phyloP scores from a whole-genome alignment of 2,113 vertebrate genomes.

The Pangasianodon hypophthalmus region DNA sequence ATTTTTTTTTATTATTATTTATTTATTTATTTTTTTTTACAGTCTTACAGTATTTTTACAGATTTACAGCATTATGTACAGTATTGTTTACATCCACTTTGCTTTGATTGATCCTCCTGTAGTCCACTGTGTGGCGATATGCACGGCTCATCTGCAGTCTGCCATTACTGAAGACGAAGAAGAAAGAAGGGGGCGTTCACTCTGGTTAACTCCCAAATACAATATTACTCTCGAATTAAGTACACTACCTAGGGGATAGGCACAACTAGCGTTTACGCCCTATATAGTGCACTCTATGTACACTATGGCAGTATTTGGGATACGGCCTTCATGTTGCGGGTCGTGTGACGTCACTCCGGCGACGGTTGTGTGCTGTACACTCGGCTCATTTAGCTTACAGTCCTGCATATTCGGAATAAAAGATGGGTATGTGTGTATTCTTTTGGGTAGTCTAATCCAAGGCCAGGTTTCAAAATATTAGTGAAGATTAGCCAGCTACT shows the following conservation, averaged over 20 bases:
- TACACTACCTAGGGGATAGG: neutral
- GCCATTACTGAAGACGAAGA: neutral
- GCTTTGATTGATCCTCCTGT: neutral
- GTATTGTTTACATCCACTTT: neutral
- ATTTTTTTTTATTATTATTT: too few species aligned
- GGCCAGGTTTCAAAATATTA: neutral
- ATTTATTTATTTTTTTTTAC: too few species aligned
- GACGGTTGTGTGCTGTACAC: neutral
- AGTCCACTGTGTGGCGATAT: neutral
- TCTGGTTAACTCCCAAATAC: neutral
- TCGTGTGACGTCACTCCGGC: neutral
- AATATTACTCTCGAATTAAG: neutral
- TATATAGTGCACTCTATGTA: neutral
- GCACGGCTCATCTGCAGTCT: neutral
- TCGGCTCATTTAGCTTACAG: neutral
- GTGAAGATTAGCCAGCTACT: neutral
- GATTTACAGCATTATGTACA: too few species aligned
- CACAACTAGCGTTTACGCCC: neutral
- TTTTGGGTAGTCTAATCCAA: neutral
- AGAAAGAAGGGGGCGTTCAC: neutral
- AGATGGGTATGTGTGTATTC: slow-evolving; percentile 23
- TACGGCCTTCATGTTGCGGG: neutral
- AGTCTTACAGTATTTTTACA: too few species aligned
- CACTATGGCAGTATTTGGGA: neutral
- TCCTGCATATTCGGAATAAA: neutral